phyloP scores from a whole-genome alignment of 2,888 invertebrate genomes.

The Dryobotodes eremita region DNA sequence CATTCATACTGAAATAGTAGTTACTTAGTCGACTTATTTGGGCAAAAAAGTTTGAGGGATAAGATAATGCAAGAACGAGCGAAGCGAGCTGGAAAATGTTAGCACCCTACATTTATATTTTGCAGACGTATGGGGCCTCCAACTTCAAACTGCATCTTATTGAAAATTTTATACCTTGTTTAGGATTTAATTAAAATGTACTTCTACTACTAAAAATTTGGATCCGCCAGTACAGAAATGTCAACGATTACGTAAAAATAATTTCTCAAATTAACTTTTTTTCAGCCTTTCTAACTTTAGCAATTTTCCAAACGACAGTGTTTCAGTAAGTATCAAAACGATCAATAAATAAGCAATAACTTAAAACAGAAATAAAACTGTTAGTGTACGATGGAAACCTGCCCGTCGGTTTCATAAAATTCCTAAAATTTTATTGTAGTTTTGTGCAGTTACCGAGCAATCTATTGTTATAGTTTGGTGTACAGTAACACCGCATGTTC shows the following conservation, averaged over 20 bases:
- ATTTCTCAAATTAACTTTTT: not conserved
- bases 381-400: constrained; percentile 25
- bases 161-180: not conserved
- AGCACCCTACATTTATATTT: too few relatives aligned
- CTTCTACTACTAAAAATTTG: not conserved
- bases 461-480: constrained; percentile 52
- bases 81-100: too few relatives aligned
- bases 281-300: not conserved
- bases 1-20: too few relatives aligned
- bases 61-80: too few relatives aligned
- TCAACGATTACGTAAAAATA: not conserved
- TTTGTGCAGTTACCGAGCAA: constrained; percentile 39
- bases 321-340: not conserved
- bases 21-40: too few relatives aligned
- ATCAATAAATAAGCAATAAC: constrained; percentile 27
- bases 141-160: not conserved
- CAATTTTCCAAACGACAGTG: not conserved
- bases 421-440: constrained; percentile 48
- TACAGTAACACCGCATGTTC: constrained; percentile 37
- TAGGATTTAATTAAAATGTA: not conserved
- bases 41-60: too few relatives aligned
- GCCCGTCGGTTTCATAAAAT: constrained; percentile 41
- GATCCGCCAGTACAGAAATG: too few relatives aligned
- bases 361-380: constrained; percentile 23
- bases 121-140: not conserved